These are phyloP conservation scores for Heliconius melpomene DNA, from an alignment of 1,140 invertebrate genomes.

Conservation along the genomic window DNA sequence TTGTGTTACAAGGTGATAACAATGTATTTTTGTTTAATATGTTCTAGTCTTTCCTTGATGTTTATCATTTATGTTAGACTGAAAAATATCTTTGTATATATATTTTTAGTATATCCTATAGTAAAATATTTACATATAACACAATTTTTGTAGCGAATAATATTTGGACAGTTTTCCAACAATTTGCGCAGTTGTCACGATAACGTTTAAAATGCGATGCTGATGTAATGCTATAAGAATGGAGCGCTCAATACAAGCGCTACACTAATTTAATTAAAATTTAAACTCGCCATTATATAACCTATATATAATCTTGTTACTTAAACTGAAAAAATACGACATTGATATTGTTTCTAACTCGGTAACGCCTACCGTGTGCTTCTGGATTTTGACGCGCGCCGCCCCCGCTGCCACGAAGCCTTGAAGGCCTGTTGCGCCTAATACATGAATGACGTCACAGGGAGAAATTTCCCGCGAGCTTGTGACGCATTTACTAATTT, in stretches of 20 bases:
- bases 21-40: background rate
- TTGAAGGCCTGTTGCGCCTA: slow-evolving; percentile 24
- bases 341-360: slow-evolving; percentile 28
- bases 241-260: slow-evolving; percentile 15
- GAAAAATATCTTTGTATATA: background rate
- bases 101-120: no score
- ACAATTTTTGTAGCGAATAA: slow-evolving; percentile 57
- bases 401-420: slow-evolving; percentile 27
- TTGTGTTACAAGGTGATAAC: slow-evolving; percentile 1
- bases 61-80: background rate
- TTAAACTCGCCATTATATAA: slow-evolving; percentile 5
- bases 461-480: slow-evolving; percentile 33
- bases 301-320: background rate
- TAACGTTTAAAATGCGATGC: slow-evolving; percentile 39
- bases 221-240: slow-evolving; percentile 58
- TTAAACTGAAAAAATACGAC: slow-evolving; percentile 31
- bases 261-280: slow-evolving; percentile 33
- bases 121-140: background rate
- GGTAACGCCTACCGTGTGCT: background rate
- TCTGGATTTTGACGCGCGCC: slow-evolving; percentile 26
- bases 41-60: background rate
- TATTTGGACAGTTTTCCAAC: slow-evolving; percentile 72
- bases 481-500: slow-evolving; percentile 41
- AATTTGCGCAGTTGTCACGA: slow-evolving; percentile 66
- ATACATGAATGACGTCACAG: slow-evolving; percentile 45